Percentiles rank a stretch among this genome's conserved stretches.
Evolutionary conservation across 2,888 invertebrate species (phyloP).

Genomic region (Sympetrum striolatum): DNA sequence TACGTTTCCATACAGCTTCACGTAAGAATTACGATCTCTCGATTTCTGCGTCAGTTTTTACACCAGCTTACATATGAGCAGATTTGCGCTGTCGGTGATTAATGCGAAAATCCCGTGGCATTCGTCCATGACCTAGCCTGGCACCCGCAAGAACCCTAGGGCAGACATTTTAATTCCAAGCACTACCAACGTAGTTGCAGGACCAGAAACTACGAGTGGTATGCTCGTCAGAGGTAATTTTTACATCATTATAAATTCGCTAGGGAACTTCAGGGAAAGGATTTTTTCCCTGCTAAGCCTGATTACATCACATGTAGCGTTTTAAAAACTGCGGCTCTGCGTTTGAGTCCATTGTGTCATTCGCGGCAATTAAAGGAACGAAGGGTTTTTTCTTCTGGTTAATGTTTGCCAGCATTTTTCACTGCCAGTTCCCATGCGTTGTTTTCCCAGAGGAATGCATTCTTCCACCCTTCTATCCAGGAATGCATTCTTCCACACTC

Average conservation of each 20-base stretch:
- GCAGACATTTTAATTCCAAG: background rate
- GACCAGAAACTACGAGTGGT: background rate
- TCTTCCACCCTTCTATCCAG: no score
- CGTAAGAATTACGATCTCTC: background rate
- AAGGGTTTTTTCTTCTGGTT: no score
- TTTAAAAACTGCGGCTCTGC: no score
- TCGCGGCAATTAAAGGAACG: no score
- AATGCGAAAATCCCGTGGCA: background rate
- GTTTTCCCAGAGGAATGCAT: no score
- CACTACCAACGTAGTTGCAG: background rate
- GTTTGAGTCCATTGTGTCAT: no score
- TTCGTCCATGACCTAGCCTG: background rate
- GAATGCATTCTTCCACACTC: no score
- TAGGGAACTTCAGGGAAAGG: background rate
- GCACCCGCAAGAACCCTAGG: background rate
- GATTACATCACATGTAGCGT: no score
- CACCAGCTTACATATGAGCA: background rate
- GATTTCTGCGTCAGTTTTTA: background rate
- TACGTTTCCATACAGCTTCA: no score
- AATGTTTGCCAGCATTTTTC: no score
- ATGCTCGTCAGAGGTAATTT: background rate
- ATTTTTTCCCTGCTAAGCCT: background rate
- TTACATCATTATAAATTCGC: background rate
- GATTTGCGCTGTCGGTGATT: background rate
- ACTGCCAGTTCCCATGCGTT: no score